Percentiles rank a stretch among this genome's conserved stretches.
These are phyloP conservation scores for Sciaenops ocellatus DNA, from an alignment of 2,797 vertebrate genomes.

Conservation along the genomic window DNA sequence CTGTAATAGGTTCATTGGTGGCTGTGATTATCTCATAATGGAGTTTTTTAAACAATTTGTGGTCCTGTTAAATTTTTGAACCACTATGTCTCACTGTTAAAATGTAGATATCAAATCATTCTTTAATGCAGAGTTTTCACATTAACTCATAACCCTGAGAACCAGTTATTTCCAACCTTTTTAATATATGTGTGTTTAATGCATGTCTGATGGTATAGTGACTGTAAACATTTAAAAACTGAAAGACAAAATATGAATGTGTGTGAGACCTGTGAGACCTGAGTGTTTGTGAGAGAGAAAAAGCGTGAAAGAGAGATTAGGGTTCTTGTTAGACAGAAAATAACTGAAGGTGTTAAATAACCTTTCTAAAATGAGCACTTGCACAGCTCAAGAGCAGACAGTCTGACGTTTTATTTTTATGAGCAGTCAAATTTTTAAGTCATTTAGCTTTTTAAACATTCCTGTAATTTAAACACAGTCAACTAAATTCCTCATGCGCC, in stretches of 20 bases:
- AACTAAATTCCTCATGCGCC: neutral
- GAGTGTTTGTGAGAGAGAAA: neutral
- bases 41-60: neutral
- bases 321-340: neutral
- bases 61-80: neutral
- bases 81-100: neutral
- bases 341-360: neutral
- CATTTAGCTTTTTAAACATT: slow-evolving; percentile 24
- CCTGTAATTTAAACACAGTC: slow-evolving; percentile 5
- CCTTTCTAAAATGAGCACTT: slow-evolving; percentile 11
- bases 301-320: slow-evolving; percentile 6
- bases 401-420: slow-evolving; percentile 22
- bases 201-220: neutral
- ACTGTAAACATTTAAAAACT: neutral
- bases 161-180: neutral
- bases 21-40: neutral
- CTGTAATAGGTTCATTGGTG: neutral
- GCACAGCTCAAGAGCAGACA: slow-evolving; percentile 11
- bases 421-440: neutral
- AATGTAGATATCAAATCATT: neutral
- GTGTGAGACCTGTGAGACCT: neutral
- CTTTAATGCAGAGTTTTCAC: neutral
- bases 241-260: neutral
- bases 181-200: neutral
- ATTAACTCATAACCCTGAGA: neutral